phyloP scores from a whole-genome alignment of 2,113 vertebrate species.

The Gopherus flavomarginatus region DNA sequence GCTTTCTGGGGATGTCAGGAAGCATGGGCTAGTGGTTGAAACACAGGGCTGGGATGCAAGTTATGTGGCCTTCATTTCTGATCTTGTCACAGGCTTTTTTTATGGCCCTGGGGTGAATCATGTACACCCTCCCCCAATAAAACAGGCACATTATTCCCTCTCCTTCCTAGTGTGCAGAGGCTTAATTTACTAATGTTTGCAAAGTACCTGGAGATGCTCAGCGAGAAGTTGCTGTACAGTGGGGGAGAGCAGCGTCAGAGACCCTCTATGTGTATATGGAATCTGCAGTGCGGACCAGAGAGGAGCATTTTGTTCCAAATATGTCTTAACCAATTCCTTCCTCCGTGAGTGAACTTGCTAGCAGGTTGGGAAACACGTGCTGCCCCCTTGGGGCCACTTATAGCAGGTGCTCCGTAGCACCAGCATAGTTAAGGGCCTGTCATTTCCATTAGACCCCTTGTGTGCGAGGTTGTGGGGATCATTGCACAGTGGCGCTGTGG shows the following conservation, averaged over 20 bases:
- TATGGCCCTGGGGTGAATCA: neutral
- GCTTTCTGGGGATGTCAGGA: neutral
- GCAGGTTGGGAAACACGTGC: rapidly evolving
- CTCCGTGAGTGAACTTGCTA: rapidly evolving
- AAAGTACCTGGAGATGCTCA: neutral
- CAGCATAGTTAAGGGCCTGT: neutral
- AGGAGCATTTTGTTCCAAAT: neutral
- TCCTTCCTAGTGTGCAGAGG: neutral
- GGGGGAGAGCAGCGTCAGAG: neutral
- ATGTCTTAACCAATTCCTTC: neutral
- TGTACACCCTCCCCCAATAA: neutral
- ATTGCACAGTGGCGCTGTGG: neutral
- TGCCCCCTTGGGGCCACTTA: neutral
- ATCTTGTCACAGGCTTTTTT: neutral
- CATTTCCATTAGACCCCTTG: neutral
- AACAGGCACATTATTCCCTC: neutral
- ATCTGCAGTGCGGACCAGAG: neutral
- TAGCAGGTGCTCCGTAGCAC: neutral
- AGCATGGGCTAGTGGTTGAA: neutral
- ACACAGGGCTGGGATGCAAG: neutral
- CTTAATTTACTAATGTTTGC: neutral
- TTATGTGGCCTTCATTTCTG: neutral
- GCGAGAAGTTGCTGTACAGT: neutral
- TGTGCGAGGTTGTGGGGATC: neutral
- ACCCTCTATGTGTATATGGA: neutral